Evolutionary conservation across 2,113 vertebrate species (phyloP).

Genomic region (Pterocles burchelli): DNA sequence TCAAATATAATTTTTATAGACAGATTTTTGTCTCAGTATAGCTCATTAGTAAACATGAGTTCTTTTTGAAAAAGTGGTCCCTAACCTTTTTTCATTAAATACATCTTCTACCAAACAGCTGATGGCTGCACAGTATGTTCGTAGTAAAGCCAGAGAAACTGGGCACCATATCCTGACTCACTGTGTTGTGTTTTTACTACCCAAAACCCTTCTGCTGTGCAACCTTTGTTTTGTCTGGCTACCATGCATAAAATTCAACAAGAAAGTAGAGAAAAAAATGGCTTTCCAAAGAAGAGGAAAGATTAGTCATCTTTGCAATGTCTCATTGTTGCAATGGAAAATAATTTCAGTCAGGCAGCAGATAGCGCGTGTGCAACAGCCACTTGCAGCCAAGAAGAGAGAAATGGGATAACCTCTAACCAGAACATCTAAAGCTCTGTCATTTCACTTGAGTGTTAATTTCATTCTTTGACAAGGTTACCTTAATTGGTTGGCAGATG

Average conservation of each 20-base stretch:
- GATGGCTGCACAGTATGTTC: neutral
- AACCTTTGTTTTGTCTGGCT: neutral
- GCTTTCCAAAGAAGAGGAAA: neutral
- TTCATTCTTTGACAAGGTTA: conserved; percentile 40
- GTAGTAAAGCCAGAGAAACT: neutral
- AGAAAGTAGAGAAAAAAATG: neutral
- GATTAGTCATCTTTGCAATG: neutral
- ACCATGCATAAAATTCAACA: neutral
- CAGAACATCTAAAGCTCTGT: neutral
- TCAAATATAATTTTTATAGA: neutral
- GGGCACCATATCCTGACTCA: neutral
- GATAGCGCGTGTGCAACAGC: neutral
- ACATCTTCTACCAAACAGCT: neutral
- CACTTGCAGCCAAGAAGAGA: neutral
- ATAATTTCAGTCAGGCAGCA: neutral
- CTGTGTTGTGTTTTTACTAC: neutral
- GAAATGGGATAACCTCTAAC: neutral
- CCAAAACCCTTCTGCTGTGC: neutral
- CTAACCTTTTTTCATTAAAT: neutral
- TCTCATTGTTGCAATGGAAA: neutral
- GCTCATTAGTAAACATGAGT: neutral
- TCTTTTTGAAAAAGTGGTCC: neutral
- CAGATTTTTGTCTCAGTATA: neutral
- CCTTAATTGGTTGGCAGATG: conserved; percentile 49
- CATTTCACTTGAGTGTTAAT: conserved; percentile 16